Base-by-base conservation (phyloP, 1,140 invertebrate genomes). In the Tenebrio molitor region DNA sequence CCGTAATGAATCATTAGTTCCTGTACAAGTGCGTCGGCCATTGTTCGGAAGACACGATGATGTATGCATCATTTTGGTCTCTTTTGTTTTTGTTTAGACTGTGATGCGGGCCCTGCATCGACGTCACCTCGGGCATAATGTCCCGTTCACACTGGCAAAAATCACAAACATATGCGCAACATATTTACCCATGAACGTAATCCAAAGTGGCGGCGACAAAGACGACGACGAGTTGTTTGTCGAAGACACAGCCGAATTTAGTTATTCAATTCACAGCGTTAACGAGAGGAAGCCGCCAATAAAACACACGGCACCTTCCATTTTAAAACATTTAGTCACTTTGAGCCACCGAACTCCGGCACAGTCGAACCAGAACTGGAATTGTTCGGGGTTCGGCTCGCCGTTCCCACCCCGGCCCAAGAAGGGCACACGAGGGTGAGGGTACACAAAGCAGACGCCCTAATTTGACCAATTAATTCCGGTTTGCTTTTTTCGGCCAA, bases 281-380 rank as follows among this genome's bases (percentile, higher is more conserved):
- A 42, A 66, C 64, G 36, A 65, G 62, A 66, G 64, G 64, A 66
- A 66, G 42, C 64, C 17, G 42, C 64, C 42, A 66, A 66, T 66
- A 66, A 66, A 41, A 66, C 39, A 66, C 23, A 66, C 15, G 64
- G 15, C 64, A 66, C 64, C 23, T 58, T 58, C 23, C 50, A 58
- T 58, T 58, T 58, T 58, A 58, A 58, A 58, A 58, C 50, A n/a
- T 23, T 29, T 39, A 39, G 2, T 29, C 21, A 58, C 50, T 58
- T 58, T 58, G 50, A 58, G 50, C 8, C 50, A 58, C 50, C 50
- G 50, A 15, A 29, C 50, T 29, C 21, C 23, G 50, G 19, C 50
- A 58, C 50, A 29, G 23, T 14, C 50, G 23, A 58, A 29, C 50
- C 50, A 29, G 50, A 58, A 58, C 50, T 58, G 50, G 19, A 58